Conservation (phyloP, 2,113 vertebrate species). For the Cryptomyrus ogoouensis region DNA sequence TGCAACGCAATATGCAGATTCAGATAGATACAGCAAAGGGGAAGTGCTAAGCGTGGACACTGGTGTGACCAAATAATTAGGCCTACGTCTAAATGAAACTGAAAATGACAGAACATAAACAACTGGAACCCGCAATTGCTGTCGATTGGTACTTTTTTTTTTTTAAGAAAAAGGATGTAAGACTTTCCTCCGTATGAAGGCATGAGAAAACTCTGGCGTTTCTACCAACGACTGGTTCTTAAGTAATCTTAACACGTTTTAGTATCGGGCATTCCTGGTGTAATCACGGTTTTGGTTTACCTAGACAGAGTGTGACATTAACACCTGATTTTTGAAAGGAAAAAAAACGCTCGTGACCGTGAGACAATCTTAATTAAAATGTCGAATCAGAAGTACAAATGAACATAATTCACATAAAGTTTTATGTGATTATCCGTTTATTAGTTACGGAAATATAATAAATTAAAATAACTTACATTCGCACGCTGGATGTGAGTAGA, state of each 20-base stretch:
- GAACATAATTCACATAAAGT: background rate
- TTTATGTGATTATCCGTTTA: background rate
- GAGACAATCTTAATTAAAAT: background rate
- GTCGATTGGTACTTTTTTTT: background rate
- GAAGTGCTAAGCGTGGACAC: background rate
- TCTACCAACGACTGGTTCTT: background rate
- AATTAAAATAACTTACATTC: background rate
- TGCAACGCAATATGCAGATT: background rate
- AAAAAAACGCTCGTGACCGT: background rate
- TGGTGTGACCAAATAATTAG: background rate
- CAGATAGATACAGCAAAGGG: background rate
- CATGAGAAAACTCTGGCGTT: background rate
- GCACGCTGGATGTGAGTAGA: background rate
- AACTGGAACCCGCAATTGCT: background rate
- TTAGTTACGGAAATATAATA: background rate
- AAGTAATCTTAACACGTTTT: background rate
- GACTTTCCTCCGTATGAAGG: background rate
- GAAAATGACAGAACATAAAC: background rate
- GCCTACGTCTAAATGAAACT: background rate
- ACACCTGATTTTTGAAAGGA: no score
- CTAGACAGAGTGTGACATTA: background rate
- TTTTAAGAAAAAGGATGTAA: background rate
- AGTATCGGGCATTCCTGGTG: background rate
- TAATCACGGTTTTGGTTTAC: background rate
- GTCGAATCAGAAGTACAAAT: background rate